Percentiles rank a stretch among this genome's conserved stretches.
Conservation (phyloP, 2,797 vertebrate species). For the Cottoperca gobio region DNA sequence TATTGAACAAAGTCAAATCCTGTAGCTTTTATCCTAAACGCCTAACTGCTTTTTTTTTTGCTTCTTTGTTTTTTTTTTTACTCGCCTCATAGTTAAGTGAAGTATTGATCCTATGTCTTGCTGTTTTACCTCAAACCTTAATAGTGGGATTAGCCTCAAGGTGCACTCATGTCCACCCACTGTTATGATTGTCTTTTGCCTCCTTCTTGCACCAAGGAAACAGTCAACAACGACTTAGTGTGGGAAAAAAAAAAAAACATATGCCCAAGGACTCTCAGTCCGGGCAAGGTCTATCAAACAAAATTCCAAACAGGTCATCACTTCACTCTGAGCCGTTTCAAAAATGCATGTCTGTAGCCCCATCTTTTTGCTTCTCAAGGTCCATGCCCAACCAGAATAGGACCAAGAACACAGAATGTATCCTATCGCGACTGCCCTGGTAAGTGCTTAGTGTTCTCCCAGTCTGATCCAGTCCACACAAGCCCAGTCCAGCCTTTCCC, state of each 20-base stretch:
- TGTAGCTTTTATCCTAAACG: constrained; percentile 41
- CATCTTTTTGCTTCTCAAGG: constrained; percentile 85
- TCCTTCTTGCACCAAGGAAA: constrained; percentile 51
- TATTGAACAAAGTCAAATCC: constrained; percentile 55
- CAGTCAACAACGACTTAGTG: constrained; percentile 34
- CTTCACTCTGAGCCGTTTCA: constrained; percentile 62
- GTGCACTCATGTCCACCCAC: constrained; percentile 70
- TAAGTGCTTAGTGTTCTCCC: constrained; percentile 82
- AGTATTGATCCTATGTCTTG: constrained; percentile 74
- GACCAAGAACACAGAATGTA: constrained; percentile 84
- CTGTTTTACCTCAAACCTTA: constrained; percentile 72
- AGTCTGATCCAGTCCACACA: constrained; percentile 69
- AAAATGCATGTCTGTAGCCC: constrained; percentile 80
- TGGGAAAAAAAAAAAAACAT: constrained; percentile 50
- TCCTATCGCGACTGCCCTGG: constrained; percentile 84
- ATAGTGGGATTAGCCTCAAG: constrained; percentile 76
- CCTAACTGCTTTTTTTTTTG: constrained; percentile 21
- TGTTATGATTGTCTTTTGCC: constrained; percentile 69
- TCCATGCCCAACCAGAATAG: constrained; percentile 84
- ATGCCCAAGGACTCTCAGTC: constrained; percentile 51
- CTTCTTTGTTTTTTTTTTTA: constrained; percentile 28
- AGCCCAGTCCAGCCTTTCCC: constrained; percentile 71
- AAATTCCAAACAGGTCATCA: constrained; percentile 52
- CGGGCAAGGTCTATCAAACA: constrained; percentile 36
- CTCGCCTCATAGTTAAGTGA: constrained; percentile 67